Base-by-base conservation (phyloP, 2,888 invertebrate genomes). In the Luffia ferchaultella region DNA sequence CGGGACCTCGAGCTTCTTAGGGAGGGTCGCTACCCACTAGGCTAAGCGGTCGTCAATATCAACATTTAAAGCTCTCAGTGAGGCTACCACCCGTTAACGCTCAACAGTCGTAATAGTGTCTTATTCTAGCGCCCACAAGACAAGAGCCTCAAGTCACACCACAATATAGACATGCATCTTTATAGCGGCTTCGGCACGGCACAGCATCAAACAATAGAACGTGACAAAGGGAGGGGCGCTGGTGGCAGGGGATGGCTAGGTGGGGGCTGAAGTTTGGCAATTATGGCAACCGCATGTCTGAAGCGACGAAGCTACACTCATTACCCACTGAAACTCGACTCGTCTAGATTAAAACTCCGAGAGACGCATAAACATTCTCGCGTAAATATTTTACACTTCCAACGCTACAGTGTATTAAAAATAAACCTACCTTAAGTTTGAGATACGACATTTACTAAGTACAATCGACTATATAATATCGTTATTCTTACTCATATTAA, bases 211-310 rank as follows among this genome's bases (percentile, higher is more conserved):
- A 76, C 77, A 77, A 76, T 74, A 73, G 74, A 70, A 69, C 67
- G 70, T 73, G 76, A 76, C 76, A 75, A 75, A 73, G 67, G 20
- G 46, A 43, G 17, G 15, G 17, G 30, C 16, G 30, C 66, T 64
- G 58, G 70, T 65, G 67, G 54, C 54, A 63, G 56, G 67, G 65
- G 50, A 19, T 44, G 68, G 70, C 64, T 63, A 64, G 66, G 67
- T 62, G 67, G 70, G 68, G 63, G 45, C 43, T 73, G 72, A 83
- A 83, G 79, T 83, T 83, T 80, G 80, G 79, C 79, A 83, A 83
- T 83, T 83, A 83, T 70, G 78, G 73, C 74, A 77, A 79, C 82
- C 82, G 77, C 82, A 80, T 78, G 82, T 80, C 79, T 77, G 73
- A 72, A 77, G 77, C 76, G 73, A 69, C 76, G 73, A 69, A 72